Percentiles rank a stretch among this genome's conserved stretches.
Evolutionary conservation across 2,888 invertebrate species (phyloP).

Genomic region (Lasioglossum oenotherae): DNA sequence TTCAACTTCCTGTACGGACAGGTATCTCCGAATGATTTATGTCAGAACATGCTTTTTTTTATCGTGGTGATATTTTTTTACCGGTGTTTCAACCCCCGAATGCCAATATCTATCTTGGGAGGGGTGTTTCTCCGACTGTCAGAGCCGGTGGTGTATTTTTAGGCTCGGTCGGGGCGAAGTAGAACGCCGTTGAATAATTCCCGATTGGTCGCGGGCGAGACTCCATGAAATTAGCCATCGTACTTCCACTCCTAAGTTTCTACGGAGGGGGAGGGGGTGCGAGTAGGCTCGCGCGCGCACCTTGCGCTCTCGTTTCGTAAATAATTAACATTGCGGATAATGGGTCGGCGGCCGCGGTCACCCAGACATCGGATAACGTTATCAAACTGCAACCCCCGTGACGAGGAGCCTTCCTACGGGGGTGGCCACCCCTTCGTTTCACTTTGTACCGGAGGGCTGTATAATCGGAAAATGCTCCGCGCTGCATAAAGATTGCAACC

Average conservation of each 20-base stretch:
- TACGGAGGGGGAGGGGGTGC: background rate
- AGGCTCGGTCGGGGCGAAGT: background rate
- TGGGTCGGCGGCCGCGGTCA: conserved; percentile 34
- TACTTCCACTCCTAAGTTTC: conserved; percentile 40
- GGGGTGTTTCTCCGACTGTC: background rate
- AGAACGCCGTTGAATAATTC: conserved; percentile 40
- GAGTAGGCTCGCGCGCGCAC: conserved; percentile 9
- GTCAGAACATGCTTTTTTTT: background rate
- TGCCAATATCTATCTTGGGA: background rate
- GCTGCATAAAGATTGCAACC: background rate
- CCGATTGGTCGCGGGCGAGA: conserved; percentile 11
- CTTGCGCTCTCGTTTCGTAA: conserved; percentile 46
- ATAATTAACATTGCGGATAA: conserved; percentile 50
- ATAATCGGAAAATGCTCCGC: background rate
- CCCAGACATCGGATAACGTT: conserved; percentile 18
- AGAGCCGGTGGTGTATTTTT: background rate
- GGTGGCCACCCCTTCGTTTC: background rate
- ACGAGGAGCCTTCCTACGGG: conserved; percentile 10
- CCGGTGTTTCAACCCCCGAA: background rate
- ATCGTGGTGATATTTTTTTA: background rate
- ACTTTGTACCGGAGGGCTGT: background rate
- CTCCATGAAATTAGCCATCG: conserved; percentile 49
- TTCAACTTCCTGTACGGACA: background rate
- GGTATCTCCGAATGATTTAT: background rate
- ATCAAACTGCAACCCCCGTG: conserved; percentile 19